These are phyloP conservation scores for Melanostoma mellinum DNA, from an alignment of 2,888 invertebrate species.

Conservation along the genomic window DNA sequence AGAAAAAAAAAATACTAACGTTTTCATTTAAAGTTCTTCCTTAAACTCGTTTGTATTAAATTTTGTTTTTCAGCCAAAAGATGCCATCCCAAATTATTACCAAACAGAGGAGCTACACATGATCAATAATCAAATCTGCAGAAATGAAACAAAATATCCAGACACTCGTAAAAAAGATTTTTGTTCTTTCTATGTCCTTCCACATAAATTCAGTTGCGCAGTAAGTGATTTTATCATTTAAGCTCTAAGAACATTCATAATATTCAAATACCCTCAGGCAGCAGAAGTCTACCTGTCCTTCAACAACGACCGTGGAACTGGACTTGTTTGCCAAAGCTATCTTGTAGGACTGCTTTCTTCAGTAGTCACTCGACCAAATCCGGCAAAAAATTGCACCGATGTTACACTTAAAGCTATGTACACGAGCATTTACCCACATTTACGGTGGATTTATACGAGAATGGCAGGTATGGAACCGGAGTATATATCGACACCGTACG, in stretches of 20 bases:
- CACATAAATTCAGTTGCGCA: constrained; percentile 65
- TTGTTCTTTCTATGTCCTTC: constrained; percentile 73
- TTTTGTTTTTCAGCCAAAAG: constrained; percentile 56
- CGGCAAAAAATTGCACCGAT: constrained; percentile 67
- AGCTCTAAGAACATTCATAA: not conserved
- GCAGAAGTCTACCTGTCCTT: constrained; percentile 51
- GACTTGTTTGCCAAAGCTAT: constrained; percentile 72
- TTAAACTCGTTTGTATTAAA: no score
- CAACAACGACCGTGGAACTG: constrained; percentile 74
- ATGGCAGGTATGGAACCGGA: constrained; percentile 69
- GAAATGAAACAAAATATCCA: constrained; percentile 44
- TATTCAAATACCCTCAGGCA: constrained; percentile 35
- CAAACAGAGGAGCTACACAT: constrained; percentile 72
- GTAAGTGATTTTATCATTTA: constrained; percentile 62
- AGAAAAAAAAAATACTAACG: no score
- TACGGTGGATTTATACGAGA: constrained; percentile 74
- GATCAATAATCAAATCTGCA: constrained; percentile 66
- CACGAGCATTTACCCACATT: constrained; percentile 70
- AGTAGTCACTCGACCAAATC: constrained; percentile 56
- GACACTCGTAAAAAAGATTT: constrained; percentile 68
- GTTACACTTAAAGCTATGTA: constrained; percentile 70
- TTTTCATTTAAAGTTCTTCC: no score
- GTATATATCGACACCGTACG: constrained; percentile 61
- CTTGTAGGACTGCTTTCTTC: constrained; percentile 73
- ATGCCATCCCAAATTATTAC: constrained; percentile 58